phyloP scores from a whole-genome alignment of 2,888 invertebrate species.

The Ptilodon capucinus region DNA sequence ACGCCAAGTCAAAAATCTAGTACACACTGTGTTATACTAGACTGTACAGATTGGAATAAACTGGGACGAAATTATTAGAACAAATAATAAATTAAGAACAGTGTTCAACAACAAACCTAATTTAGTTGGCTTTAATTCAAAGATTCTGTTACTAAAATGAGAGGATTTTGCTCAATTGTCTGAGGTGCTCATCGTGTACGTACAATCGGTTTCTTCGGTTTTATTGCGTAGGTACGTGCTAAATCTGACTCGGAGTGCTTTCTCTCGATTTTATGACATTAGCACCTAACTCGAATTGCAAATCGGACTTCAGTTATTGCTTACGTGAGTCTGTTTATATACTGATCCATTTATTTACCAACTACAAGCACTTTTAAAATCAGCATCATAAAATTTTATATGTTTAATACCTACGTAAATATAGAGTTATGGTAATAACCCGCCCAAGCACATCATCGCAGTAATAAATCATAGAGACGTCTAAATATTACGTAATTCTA shows the following conservation, averaged over 20 bases:
- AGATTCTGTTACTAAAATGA: conserved; percentile 19
- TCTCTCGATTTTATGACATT: conserved; percentile 28
- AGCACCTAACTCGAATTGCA: conserved; percentile 30
- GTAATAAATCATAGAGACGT: conserved; percentile 9
- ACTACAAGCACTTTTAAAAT: not conserved
- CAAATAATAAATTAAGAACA: conserved; percentile 31
- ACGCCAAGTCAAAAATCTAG: conserved; percentile 66
- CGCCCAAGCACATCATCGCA: not conserved
- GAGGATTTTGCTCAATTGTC: conserved; percentile 32
- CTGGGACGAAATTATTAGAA: conserved; percentile 31
- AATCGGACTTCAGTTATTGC: conserved; percentile 13
- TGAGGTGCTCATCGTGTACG: conserved; percentile 25
- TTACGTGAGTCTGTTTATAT: not conserved
- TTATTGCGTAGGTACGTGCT: conserved; percentile 33
- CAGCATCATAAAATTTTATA: too few species aligned
- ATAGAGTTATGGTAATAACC: not conserved
- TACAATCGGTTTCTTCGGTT: conserved; percentile 27
- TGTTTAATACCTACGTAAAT: too few species aligned
- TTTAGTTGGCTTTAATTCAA: conserved; percentile 34
- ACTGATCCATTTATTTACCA: not conserved
- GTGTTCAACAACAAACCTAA: conserved; percentile 30
- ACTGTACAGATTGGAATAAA: conserved; percentile 47
- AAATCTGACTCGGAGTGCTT: conserved; percentile 15
- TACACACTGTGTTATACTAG: conserved; percentile 49
- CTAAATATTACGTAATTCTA: conserved; percentile 37